Base-by-base conservation (phyloP, 2,113 vertebrate genomes). In the Petroica traversi region DNA sequence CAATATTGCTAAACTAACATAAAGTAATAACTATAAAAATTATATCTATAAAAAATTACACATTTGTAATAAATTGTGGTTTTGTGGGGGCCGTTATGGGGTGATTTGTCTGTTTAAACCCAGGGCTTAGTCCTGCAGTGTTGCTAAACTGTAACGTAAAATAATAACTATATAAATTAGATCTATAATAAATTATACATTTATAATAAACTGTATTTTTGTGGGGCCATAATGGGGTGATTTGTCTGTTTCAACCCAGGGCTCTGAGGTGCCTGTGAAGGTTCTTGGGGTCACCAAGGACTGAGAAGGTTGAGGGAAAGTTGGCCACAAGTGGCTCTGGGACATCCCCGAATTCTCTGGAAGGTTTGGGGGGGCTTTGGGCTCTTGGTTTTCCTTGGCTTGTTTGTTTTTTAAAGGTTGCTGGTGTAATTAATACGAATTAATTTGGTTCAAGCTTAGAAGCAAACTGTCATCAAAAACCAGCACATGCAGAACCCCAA, bases 331-430 rank as follows among this genome's bases (percentile, higher is more conserved):
- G n/a, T 28, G 48, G 6, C 24, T 43, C 31, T 49, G 45, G 13
- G 19, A 52, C 13, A 26, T 2, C 11, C 12, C 6, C 0, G 0
- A 55, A n/a, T 12, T 6, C 38, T 17, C 14, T 0, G 2, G 6
- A 5, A 45, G 40, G 3, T 58, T 34, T 80, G 46, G 19, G 49
- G 49, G 7, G 9, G 23, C 3, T 49, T 64, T 29, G 38, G 31
- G 8, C 9, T 51, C 19, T 3, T 34, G 36, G 82, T 36, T 63
- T 13, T 10, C 38, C 26, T 52, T n/a, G 8, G 11, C 18, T 41
- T 29, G 3, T 3, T 63, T 29, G 20, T 3, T 49, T 52, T 34
- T 63, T 55, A 16, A 48, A 73, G 19, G 33, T 16, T 15, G 2
- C 23, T 10, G 17, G 24, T 43, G 26, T 6, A 16, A 43, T 58